Percentiles rank a stretch among this genome's conserved stretches.
phyloP scores from a whole-genome alignment of 1,140 invertebrate genomes.

The Pygmarrhopalites habei region DNA sequence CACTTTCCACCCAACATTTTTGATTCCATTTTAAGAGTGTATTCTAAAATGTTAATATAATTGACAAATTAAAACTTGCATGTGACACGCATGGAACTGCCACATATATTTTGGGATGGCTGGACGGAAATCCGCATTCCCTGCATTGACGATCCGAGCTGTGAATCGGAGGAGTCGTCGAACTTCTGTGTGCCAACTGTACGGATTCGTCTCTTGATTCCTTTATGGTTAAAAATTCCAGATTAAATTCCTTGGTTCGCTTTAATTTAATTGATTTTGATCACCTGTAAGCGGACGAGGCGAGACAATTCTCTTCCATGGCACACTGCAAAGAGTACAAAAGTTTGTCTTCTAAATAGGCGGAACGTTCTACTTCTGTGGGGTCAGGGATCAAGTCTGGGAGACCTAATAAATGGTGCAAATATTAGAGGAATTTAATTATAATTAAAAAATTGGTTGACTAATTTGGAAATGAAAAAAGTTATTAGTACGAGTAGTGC shows the following conservation, averaged over 20 bases:
- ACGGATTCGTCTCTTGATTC: slow-evolving; percentile 39
- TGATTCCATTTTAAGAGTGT: too few relatives aligned
- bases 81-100: slow-evolving; percentile 96
- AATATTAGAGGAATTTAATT: too few relatives aligned
- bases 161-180: slow-evolving; percentile 82
- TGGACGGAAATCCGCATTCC: slow-evolving; percentile 82
- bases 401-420: slow-evolving; percentile 49
- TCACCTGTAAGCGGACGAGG: slow-evolving; percentile 65
- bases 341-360: slow-evolving; percentile 79
- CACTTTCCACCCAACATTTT: too few relatives aligned
- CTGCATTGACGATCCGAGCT: slow-evolving; percentile 76
- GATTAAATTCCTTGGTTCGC: not conserved
- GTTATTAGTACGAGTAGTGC: slow-evolving; percentile 47
- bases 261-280: not conserved
- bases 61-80: slow-evolving; percentile 53
- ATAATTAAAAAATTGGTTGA: too few relatives aligned
- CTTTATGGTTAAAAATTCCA: not conserved
- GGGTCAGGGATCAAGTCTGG: slow-evolving; percentile 80
- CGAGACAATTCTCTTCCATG: slow-evolving; percentile 92
- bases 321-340: slow-evolving; percentile 81
- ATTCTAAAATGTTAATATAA: too few relatives aligned
- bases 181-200: slow-evolving; percentile 67
- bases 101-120: slow-evolving; percentile 81
- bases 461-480: too few relatives aligned
- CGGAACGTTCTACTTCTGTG: slow-evolving; percentile 64